Base-by-base conservation (phyloP, 2,888 invertebrate species). In the Cordilura impudica region DNA sequence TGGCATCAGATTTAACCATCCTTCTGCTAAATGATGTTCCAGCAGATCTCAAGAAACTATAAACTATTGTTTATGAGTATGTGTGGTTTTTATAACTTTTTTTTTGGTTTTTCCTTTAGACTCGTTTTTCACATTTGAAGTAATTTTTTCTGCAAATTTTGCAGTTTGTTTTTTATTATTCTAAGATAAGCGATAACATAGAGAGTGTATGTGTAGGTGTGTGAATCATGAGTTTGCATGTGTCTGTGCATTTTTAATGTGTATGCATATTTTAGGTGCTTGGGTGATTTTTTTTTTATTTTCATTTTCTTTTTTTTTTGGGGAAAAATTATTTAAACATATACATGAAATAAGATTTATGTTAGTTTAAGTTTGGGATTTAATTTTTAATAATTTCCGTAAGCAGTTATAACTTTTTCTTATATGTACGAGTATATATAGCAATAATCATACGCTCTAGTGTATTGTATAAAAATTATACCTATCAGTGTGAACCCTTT, bases 81-180 rank as follows among this genome's bases (percentile, higher is more conserved):
- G 58, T 63, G 74, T 19, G 69, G 56, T 71, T 76, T 43, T 14
- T 21, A 60, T 26, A 63, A 47, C 31, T 78, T 31, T 43, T 43
- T 18, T 19, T 56, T 56, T 70, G 35, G 8, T 16, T 75, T 70
- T 23, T 29, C 19, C 26, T 53, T 10, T 16, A 0, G 49, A 56
- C 51, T 35, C 12, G 19, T n/a, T 60, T 74, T 67, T 61, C 60
- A 54, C 67, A 67, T 74, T 74, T 74, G 26, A 74, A 67, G 61
- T 54, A 53, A 67, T 61, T 74, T 74, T 61, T 47, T n/a, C n/a
- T 67, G 74, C 74, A 67, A 67, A 67, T 35, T 67, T 74, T 47
- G 74, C 74, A 73, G 19, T 49, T 54, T 47, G 19, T 61, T 74
- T 45, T 47, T 60, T 45, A 39, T 31, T 58, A 51, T 51, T 73